Base-by-base conservation (phyloP, 2,113 vertebrate species). In the Sapayoa aenigma region DNA sequence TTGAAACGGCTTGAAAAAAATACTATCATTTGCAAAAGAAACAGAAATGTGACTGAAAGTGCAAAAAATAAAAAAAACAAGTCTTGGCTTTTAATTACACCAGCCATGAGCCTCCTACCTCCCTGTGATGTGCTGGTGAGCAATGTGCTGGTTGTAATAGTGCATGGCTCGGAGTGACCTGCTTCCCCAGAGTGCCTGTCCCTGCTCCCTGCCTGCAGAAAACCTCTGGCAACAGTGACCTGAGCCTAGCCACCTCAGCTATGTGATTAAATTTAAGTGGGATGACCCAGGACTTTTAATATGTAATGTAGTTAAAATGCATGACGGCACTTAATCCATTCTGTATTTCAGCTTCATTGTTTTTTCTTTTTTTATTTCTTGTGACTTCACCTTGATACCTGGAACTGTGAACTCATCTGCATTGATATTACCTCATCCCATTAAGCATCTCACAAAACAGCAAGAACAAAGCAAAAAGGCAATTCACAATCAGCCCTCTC, bases 131-230 rank as follows among this genome's bases (percentile, higher is more conserved):
- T 18, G 30, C 33, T 5, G 2, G 25, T 46, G 50, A 78, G 39
- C 55, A 66, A 65, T 0, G 0, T 21, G 60, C 69, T 41, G 20
- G 30, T 25, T 78, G 37, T 67, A 55, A 55, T 21, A 25, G 25
- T 0, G 1, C 0, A 5, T 24, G 9, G n/a, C 78, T 82, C 1
- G 14, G 55, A 73, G 44, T 21, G 39, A 72, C 42, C 49, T 2
- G 4, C 42, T 52, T 30, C n/a, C 44, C 13, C 25, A 25, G 17
- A 68, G 17, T 8, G 19, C 46, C 67, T 50, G 67, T 37, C 24
- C 27, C 21, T 5, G 3, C n/a, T 47, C n/a, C 27, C 46, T 65
- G 62, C 39, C 67, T 69, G 49, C 28, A 10, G 72, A 87, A 68
- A 55, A 69, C 50, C 63, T 60, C 79, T 31, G 47, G 52, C 41